Evolutionary conservation across 2,113 vertebrate genomes (phyloP).

Genomic region (Malurus elegans): DNA sequence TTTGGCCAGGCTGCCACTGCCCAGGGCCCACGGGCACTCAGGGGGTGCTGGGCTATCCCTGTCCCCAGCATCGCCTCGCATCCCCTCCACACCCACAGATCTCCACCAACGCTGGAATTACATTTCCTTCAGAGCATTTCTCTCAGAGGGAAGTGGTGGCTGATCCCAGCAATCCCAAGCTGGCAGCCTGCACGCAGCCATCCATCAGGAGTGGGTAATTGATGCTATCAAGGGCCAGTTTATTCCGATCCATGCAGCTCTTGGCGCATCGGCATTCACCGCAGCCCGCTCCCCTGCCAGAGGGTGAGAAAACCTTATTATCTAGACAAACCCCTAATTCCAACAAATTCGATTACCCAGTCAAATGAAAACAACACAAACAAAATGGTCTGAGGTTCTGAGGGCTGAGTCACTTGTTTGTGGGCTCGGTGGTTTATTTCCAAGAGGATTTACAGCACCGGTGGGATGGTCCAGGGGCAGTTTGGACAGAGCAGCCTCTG

Average conservation of each 20-base stretch:
- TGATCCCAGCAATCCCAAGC: background rate
- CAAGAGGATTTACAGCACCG: background rate
- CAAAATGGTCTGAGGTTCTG: background rate
- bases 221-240: constrained; percentile 46
- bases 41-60: background rate
- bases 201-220: constrained; percentile 51
- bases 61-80: background rate
- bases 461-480: background rate
- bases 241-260: background rate
- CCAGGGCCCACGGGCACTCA: fast-evolving
- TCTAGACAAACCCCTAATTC: constrained; percentile 57
- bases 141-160: fast-evolving
- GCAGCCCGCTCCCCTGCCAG: background rate
- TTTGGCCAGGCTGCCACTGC: background rate
- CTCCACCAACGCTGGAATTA: background rate
- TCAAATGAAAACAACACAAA: constrained; percentile 43
- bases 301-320: constrained; percentile 48
- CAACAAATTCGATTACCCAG: constrained; percentile 56
- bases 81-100: fast-evolving
- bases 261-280: background rate
- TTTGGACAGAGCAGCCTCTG: background rate
- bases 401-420: background rate
- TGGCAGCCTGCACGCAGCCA: constrained; percentile 22
- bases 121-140: background rate
- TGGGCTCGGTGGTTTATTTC: background rate